Conservation (phyloP, 1,140 invertebrate species). For the Heliconius melpomene region DNA sequence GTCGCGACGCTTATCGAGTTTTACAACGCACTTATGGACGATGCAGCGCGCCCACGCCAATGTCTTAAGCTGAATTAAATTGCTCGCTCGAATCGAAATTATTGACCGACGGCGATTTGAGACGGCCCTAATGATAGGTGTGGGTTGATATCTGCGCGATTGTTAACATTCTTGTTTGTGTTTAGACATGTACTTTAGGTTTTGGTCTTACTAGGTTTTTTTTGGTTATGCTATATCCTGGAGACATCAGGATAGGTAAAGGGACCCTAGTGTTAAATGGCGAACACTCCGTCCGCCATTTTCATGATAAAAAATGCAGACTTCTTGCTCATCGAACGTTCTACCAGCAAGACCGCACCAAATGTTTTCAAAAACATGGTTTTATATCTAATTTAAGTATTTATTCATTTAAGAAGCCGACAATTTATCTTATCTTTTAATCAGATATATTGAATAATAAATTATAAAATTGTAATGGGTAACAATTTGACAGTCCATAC, state of each 20-base stretch:
- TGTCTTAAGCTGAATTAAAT: constrained; percentile 77
- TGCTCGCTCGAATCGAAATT: constrained; percentile 67
- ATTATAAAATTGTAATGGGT: neutral
- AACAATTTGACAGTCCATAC: neutral
- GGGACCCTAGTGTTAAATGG: no score
- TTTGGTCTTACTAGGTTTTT: neutral
- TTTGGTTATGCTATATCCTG: no score
- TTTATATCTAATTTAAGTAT: neutral
- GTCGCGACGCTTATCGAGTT: constrained; percentile 74
- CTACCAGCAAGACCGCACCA: neutral
- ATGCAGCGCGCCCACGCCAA: constrained; percentile 70
- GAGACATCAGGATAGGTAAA: no score
- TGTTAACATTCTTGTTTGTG: constrained; percentile 32
- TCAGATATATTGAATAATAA: neutral
- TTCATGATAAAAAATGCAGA: no score
- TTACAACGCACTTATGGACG: constrained; percentile 75
- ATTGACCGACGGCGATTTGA: constrained; percentile 64
- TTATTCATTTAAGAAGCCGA: neutral
- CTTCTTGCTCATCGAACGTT: no score
- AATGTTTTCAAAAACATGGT: neutral
- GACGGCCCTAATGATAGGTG: constrained; percentile 35
- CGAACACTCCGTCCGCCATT: no score
- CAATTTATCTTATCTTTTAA: neutral
- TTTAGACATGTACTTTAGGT: constrained; percentile 16
- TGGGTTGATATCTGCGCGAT: constrained; percentile 30